Evolutionary conservation across 2,113 vertebrate genomes (phyloP).

Genomic region (Bujurquina vittata): DNA sequence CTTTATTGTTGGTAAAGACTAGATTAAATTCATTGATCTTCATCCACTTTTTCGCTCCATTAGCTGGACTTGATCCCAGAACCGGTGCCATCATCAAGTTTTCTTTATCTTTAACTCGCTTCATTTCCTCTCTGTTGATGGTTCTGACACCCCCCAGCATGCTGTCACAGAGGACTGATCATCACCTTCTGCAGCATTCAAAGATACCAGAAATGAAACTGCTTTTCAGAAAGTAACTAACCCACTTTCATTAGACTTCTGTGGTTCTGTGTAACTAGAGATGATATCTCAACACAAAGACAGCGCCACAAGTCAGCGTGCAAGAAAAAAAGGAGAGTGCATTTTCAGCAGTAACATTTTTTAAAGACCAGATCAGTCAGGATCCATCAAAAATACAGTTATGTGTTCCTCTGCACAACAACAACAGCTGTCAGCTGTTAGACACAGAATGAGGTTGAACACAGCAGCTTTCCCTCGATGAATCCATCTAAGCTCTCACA

Average conservation of each 20-base stretch:
- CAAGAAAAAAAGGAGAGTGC: too few species aligned
- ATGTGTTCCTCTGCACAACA: too few species aligned
- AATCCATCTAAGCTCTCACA: too few species aligned
- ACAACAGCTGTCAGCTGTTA: too few species aligned
- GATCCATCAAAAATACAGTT: too few species aligned
- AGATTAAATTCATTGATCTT: neutral
- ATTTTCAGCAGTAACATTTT: too few species aligned
- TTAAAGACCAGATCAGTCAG: too few species aligned
- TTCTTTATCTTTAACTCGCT: neutral
- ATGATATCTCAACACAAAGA: neutral
- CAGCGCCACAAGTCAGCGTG: neutral
- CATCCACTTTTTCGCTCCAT: constrained; percentile 5
- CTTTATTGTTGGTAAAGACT: neutral
- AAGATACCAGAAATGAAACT: constrained; percentile 12
- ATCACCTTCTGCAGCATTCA: neutral
- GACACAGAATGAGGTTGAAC: too few species aligned
- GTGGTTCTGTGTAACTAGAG: neutral
- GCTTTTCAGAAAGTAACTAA: neutral
- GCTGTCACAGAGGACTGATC: neutral
- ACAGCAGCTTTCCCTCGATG: too few species aligned
- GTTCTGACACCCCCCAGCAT: neutral
- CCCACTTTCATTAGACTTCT: neutral
- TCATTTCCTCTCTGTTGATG: neutral
- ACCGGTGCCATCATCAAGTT: neutral
- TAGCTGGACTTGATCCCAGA: neutral